These are phyloP conservation scores for Drosophila nikananu DNA, from an alignment of 1,140 invertebrate genomes.

Conservation along the genomic window DNA sequence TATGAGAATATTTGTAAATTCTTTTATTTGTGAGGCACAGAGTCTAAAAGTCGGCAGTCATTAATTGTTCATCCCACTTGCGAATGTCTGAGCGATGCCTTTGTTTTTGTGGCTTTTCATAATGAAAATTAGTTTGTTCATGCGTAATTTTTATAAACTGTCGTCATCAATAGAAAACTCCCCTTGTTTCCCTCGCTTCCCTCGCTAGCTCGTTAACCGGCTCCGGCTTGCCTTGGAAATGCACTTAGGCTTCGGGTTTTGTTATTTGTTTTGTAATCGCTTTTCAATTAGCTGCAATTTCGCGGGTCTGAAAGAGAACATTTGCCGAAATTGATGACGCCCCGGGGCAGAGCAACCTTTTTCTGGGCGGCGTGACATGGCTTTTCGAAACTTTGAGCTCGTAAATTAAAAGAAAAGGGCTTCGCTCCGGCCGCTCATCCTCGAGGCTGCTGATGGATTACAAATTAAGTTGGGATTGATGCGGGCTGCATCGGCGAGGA, in stretches of 20 bases:
- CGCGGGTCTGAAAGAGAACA: slow-evolving; percentile 33
- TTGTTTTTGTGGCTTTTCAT: slow-evolving; percentile 52
- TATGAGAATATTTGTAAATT: too few species aligned
- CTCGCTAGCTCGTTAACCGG: slow-evolving; percentile 57
- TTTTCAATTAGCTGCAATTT: slow-evolving; percentile 81
- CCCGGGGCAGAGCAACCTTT: slow-evolving; percentile 34
- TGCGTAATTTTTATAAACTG: slow-evolving; percentile 82
- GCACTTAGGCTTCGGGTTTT: slow-evolving; percentile 76
- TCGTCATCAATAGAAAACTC: slow-evolving; percentile 66
- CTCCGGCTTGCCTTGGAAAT: slow-evolving; percentile 75
- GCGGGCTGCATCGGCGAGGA: slow-evolving; percentile 46
- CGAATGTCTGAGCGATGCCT: slow-evolving; percentile 19
- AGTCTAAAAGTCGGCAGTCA: not conserved
- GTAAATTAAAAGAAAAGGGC: slow-evolving; percentile 58
- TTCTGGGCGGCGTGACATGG: slow-evolving; percentile 11
- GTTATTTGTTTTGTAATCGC: slow-evolving; percentile 61
- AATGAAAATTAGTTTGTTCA: slow-evolving; percentile 75
- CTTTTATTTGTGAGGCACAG: not conserved
- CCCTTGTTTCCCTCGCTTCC: not conserved
- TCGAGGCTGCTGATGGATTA: slow-evolving; percentile 69
- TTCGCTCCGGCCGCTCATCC: slow-evolving; percentile 32
- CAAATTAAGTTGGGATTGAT: slow-evolving; percentile 68
- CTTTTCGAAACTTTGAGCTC: slow-evolving; percentile 43
- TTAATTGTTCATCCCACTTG: slow-evolving; percentile 14
- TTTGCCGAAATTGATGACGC: slow-evolving; percentile 75